Conservation (phyloP, 1,140 invertebrate genomes). For the Gryllus bimaculatus region DNA sequence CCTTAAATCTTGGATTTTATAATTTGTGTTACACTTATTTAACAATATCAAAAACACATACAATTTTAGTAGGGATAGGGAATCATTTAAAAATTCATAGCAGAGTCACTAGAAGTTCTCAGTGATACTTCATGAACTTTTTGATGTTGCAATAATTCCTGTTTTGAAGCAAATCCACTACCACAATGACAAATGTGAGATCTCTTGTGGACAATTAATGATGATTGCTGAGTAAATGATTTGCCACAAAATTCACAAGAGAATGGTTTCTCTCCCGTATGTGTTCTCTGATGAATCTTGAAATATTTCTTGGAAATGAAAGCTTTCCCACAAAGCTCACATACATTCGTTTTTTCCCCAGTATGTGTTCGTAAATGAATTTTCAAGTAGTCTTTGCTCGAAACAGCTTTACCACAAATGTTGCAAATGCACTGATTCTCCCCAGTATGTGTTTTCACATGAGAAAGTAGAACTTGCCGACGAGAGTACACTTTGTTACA, state of each 20-base stretch:
- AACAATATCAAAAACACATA: too few relatives aligned
- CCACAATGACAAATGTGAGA: constrained; percentile 8
- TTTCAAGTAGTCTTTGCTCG: constrained; percentile 41
- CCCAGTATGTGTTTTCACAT: constrained; percentile 35
- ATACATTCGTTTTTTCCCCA: constrained; percentile 39
- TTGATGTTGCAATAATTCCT: neutral
- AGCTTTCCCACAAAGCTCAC: constrained; percentile 38
- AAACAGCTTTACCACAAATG: constrained; percentile 28
- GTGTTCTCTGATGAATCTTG: constrained; percentile 32
- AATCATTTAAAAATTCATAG: too few relatives aligned
- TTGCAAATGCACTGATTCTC: constrained; percentile 27
- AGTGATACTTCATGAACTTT: neutral
- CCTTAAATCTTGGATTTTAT: too few relatives aligned
- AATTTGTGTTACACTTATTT: too few relatives aligned
- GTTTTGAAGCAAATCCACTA: constrained; percentile 6
- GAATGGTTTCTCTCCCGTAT: constrained; percentile 21
- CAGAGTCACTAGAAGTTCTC: too few relatives aligned
- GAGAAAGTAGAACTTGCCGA: constrained; percentile 36
- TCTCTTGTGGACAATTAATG: constrained; percentile 15
- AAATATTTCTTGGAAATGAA: constrained; percentile 32
- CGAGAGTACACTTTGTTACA: constrained; percentile 22
- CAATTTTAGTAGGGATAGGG: too few relatives aligned
- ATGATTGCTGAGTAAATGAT: constrained; percentile 33
- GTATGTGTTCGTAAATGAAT: constrained; percentile 53
- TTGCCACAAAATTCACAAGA: constrained; percentile 36